Percentiles rank a stretch among this genome's conserved stretches.
Evolutionary conservation across 2,113 vertebrate genomes (phyloP).

Genomic region (Catharus minimus): DNA sequence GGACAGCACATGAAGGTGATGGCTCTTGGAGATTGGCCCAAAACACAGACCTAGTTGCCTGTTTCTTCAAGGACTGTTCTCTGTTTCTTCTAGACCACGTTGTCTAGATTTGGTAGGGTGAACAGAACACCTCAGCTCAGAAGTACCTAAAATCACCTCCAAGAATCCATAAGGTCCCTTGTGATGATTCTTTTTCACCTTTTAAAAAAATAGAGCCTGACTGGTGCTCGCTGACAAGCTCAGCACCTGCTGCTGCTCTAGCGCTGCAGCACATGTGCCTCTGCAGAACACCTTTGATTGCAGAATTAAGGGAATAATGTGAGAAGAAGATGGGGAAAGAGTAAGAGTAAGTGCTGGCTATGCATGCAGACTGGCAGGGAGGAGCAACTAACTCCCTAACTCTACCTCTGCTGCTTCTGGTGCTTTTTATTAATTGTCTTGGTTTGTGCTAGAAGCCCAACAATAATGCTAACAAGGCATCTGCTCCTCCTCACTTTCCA

Average conservation of each 20-base stretch:
- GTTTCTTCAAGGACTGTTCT: background rate
- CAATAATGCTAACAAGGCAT: no score
- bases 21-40: background rate
- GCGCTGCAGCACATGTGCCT: accelerated
- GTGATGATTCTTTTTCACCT: background rate
- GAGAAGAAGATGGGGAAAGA: background rate
- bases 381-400: background rate
- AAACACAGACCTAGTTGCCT: background rate
- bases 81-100: background rate
- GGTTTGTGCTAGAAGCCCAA: no score
- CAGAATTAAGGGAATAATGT: background rate
- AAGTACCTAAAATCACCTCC: background rate
- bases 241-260: background rate
- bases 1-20: accelerated
- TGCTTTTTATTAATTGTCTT: background rate
- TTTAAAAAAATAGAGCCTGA: background rate
- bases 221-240: accelerated
- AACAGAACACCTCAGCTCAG: background rate
- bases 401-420: background rate
- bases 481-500: background rate
- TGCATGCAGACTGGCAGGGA: background rate
- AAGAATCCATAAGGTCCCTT: background rate
- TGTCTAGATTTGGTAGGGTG: background rate
- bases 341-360: background rate
- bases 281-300: background rate